Conservation (phyloP, 2,888 invertebrate genomes). For the Bibio marci region DNA sequence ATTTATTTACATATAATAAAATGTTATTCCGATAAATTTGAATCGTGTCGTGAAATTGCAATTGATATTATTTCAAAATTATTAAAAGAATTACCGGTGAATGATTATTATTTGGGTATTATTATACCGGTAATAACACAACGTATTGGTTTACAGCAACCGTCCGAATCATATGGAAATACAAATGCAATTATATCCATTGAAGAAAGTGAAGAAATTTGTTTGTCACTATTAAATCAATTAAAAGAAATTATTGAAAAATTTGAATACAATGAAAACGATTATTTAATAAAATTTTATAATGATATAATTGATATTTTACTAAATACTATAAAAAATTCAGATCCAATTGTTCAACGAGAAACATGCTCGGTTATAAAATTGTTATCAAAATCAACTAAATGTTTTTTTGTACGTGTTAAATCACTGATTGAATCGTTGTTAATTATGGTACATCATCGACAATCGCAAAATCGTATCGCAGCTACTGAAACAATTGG, state of each 20-base stretch:
- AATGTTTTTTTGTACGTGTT: conserved; percentile 57
- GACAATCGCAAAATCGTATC: conserved; percentile 64
- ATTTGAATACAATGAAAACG: conserved; percentile 37
- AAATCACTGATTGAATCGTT: conserved; percentile 59
- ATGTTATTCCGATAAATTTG: conserved; percentile 25
- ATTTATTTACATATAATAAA: conserved; percentile 25
- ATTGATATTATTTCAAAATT: conserved; percentile 18
- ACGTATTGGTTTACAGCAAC: conserved; percentile 45
- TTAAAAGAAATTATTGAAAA: conserved; percentile 46
- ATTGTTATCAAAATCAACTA: conserved; percentile 41
- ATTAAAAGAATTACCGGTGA: conserved; percentile 34
- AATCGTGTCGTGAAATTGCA: conserved; percentile 21
- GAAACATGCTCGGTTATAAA: conserved; percentile 57
- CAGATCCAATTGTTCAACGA: conserved; percentile 64
- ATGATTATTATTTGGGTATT: conserved; percentile 57
- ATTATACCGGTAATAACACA: conserved; percentile 58
- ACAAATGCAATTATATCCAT: conserved; percentile 62
- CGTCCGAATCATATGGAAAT: too few species aligned
- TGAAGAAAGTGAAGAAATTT: conserved; percentile 62
- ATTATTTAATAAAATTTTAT: conserved; percentile 16
- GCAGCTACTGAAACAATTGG: conserved; percentile 58
- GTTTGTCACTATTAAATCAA: conserved; percentile 48
- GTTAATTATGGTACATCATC: conserved; percentile 55
- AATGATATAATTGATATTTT: conserved; percentile 54
- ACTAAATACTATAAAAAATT: conserved; percentile 53